Percentiles rank a stretch among this genome's conserved stretches.
Evolutionary conservation across 1,140 invertebrate species (phyloP).

Genomic region (Zaprionus camerounensis): DNA sequence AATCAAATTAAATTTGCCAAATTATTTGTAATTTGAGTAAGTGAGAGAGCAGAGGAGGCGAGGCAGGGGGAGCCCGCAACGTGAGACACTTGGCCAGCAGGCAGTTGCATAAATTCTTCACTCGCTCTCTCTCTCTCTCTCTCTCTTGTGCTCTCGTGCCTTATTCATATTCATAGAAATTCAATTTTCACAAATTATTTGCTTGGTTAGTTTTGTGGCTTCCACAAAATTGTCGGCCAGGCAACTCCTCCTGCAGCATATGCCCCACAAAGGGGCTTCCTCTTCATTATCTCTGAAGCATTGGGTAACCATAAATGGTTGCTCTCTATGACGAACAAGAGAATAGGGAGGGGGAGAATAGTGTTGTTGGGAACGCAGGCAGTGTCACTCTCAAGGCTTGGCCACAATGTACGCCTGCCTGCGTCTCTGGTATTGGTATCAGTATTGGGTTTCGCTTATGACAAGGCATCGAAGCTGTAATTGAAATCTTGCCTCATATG

Average conservation of each 20-base stretch:
- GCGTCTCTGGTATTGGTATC: background rate
- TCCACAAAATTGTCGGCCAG: slow-evolving; percentile 70
- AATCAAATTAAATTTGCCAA: slow-evolving; percentile 78
- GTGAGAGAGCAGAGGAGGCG: background rate
- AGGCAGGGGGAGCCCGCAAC: background rate
- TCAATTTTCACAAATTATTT: slow-evolving; percentile 79
- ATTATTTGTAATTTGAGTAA: slow-evolving; percentile 69
- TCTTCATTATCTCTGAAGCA: slow-evolving; percentile 71
- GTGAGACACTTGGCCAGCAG: background rate
- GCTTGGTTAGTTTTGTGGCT: slow-evolving; percentile 80
- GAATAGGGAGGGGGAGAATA: no score
- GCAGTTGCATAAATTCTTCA: background rate
- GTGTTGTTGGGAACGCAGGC: background rate
- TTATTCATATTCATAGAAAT: slow-evolving; percentile 75
- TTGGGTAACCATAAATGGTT: slow-evolving; percentile 44
- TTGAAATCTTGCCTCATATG: slow-evolving; percentile 53
- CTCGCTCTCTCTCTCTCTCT: background rate
- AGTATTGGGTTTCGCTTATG: slow-evolving; percentile 47
- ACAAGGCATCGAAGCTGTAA: slow-evolving; percentile 51
- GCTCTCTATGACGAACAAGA: background rate
- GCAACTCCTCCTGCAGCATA: background rate
- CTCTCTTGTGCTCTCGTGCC: slow-evolving; percentile 18
- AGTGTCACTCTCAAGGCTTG: background rate
- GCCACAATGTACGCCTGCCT: slow-evolving; percentile 39
- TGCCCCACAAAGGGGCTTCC: slow-evolving; percentile 43